Evolutionary conservation across 2,888 invertebrate species (phyloP).

Genomic region (Apodemia duryi): DNA sequence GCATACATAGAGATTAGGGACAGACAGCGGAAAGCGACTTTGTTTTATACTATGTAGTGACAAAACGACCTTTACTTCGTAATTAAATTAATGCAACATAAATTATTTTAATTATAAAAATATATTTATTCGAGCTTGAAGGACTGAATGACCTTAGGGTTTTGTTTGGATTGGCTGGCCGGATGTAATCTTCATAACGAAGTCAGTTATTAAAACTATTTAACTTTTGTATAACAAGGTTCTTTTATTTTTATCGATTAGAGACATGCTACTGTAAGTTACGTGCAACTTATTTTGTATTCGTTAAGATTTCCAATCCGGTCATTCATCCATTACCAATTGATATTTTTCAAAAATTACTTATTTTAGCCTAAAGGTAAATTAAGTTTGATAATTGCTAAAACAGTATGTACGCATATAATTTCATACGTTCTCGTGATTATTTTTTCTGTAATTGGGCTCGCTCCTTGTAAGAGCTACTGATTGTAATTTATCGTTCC

Average conservation of each 20-base stretch:
- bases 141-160: neutral
- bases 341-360: too few relatives aligned
- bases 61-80: too few relatives aligned
- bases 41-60: too few relatives aligned
- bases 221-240: slow-evolving; percentile 12
- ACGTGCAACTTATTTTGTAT: too few relatives aligned
- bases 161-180: too few relatives aligned
- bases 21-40: too few relatives aligned
- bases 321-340: neutral
- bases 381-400: slow-evolving; percentile 20
- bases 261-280: slow-evolving; percentile 28
- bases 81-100: too few relatives aligned
- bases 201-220: slow-evolving; percentile 18
- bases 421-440: slow-evolving; percentile 58
- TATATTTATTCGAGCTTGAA: neutral
- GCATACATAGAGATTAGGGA: too few relatives aligned
- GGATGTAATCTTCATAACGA: neutral
- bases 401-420: slow-evolving; percentile 25
- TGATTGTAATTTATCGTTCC: slow-evolving; percentile 38
- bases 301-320: too few relatives aligned
- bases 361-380: too few relatives aligned
- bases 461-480: slow-evolving; percentile 45
- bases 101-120: neutral
- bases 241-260: too few relatives aligned
- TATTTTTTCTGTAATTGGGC: slow-evolving; percentile 61